phyloP scores from a whole-genome alignment of 2,888 invertebrate genomes.

The Phaonia tiefii region DNA sequence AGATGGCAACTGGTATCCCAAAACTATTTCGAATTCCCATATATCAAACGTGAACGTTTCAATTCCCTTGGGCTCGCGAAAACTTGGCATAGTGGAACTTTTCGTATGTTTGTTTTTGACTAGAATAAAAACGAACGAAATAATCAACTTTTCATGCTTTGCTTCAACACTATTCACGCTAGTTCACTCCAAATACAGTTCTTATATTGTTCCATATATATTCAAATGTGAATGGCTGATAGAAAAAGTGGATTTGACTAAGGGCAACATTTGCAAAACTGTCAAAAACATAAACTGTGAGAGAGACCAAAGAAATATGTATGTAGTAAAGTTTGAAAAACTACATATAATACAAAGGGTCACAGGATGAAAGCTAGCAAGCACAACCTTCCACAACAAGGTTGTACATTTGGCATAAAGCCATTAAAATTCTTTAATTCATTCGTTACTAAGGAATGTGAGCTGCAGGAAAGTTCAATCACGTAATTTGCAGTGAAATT shows the following conservation, averaged over 20 bases:
- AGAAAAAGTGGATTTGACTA: too few species aligned
- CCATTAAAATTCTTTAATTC: conserved; percentile 29
- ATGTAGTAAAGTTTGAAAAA: too few species aligned
- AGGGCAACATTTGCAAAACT: conserved; percentile 41
- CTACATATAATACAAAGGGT: too few species aligned
- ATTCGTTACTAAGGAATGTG: neutral
- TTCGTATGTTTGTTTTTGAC: neutral
- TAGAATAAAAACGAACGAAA: conserved; percentile 16
- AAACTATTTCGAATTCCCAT: conserved; percentile 30
- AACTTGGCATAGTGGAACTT: too few species aligned
- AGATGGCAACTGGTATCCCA: conserved; percentile 8
- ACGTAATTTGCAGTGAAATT: conserved; percentile 38
- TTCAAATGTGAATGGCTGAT: too few species aligned
- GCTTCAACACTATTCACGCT: too few species aligned
- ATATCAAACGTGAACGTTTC: conserved; percentile 21
- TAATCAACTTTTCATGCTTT: conserved; percentile 29
- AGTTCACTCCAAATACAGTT: too few species aligned
- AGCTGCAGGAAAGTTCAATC: neutral
- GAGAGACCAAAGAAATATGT: too few species aligned
- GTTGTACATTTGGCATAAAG: conserved; percentile 50
- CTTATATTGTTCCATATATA: too few species aligned
- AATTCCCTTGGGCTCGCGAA: conserved; percentile 40
- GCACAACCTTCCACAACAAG: conserved; percentile 22
- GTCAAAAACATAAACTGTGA: conserved; percentile 44
- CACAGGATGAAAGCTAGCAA: too few species aligned